Evolutionary conservation across 2,888 invertebrate genomes (phyloP).

Genomic region (Andricus curvator): DNA sequence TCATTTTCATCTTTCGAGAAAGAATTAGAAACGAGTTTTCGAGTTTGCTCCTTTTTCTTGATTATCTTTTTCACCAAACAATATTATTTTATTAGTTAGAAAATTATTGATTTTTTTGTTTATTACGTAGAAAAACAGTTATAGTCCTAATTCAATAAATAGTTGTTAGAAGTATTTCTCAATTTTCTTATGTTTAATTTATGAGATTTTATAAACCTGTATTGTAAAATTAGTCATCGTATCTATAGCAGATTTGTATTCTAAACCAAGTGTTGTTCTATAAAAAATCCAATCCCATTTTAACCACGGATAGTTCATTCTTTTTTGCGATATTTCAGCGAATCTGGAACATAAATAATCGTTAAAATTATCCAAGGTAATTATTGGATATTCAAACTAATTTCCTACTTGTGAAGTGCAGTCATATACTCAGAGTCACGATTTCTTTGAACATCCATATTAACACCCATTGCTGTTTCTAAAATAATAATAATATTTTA

Average conservation of each 20-base stretch:
- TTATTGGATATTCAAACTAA: too few species aligned
- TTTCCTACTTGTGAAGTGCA: constrained; percentile 79
- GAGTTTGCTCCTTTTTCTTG: constrained; percentile 54
- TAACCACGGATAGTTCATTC: constrained; percentile 61
- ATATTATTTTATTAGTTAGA: not conserved
- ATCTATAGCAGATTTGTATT: constrained; percentile 52
- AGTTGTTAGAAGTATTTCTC: too few species aligned
- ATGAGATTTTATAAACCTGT: constrained; percentile 47
- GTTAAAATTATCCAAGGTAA: not conserved
- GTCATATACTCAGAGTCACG: constrained; percentile 78
- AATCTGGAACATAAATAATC: not conserved
- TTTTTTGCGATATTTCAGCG: constrained; percentile 42
- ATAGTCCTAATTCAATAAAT: too few species aligned
- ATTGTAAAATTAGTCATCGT: constrained; percentile 58
- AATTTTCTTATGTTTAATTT: too few species aligned
- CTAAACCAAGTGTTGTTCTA: constrained; percentile 56
- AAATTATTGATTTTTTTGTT: not conserved
- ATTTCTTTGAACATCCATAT: constrained; percentile 79
- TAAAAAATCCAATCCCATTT: constrained; percentile 59
- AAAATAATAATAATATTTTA: constrained; percentile 53
- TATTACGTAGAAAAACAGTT: not conserved
- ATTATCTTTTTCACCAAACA: constrained; percentile 58
- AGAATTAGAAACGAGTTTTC: constrained; percentile 32
- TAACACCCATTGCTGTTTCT: constrained; percentile 85
- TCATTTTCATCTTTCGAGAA: constrained; percentile 12